Percentiles rank a stretch among this genome's conserved stretches.
Conservation (phyloP, 2,888 invertebrate genomes). For the Megalurothrips usitatus region DNA sequence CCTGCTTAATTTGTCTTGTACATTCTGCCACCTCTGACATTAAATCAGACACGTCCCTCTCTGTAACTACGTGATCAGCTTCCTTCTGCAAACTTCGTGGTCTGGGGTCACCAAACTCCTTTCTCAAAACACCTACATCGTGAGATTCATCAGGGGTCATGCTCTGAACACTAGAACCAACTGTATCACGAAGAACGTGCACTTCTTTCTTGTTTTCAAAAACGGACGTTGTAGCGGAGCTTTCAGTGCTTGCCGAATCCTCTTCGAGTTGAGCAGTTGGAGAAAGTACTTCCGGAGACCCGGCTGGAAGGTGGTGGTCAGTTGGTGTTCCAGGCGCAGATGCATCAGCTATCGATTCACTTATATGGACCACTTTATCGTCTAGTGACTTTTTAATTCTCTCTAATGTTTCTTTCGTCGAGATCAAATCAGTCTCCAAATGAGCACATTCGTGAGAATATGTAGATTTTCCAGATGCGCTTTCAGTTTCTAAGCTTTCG, state of each 20-base stretch:
- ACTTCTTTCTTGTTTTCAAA: neutral
- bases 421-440: neutral
- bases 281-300: neutral
- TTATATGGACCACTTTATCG: neutral
- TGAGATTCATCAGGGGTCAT: neutral
- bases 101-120: neutral
- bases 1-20: constrained; percentile 50
- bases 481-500: neutral
- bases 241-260: neutral
- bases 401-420: neutral
- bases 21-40: constrained; percentile 50
- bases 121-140: neutral
- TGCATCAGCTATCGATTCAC: neutral
- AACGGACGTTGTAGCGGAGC: neutral
- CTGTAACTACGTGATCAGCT: neutral
- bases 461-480: neutral
- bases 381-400: neutral
- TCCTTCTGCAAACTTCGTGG: neutral
- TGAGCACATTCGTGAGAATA: neutral
- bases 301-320: neutral
- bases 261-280: neutral
- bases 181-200: neutral
- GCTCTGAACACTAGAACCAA: neutral
- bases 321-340: neutral
- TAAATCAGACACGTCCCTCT: constrained; percentile 45